phyloP scores from a whole-genome alignment of 1,140 invertebrate genomes.

The Ephestia elutella region DNA sequence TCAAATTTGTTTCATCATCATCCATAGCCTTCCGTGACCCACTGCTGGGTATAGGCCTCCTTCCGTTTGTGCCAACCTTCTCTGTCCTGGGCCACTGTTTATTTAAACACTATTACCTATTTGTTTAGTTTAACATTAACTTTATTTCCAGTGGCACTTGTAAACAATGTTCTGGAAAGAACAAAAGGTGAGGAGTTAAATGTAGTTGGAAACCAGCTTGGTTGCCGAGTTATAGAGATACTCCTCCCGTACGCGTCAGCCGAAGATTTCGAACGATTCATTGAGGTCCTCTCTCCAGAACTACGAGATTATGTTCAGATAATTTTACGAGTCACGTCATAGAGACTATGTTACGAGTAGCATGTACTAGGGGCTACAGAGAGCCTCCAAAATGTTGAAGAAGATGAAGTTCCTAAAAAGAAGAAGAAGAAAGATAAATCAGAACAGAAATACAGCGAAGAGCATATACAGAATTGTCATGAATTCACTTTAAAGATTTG shows the following conservation, averaged over 20 bases:
- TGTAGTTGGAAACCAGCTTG: conserved; percentile 86
- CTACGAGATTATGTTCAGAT: conserved; percentile 83
- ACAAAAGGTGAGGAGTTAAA: conserved; percentile 82
- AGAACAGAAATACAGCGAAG: conserved; percentile 54
- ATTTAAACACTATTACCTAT: no score
- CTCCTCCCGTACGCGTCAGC: conserved; percentile 80
- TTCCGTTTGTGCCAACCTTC: no score
- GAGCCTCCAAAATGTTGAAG: conserved; percentile 42
- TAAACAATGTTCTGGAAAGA: conserved; percentile 85
- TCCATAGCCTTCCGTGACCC: no score
- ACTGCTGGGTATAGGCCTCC: no score
- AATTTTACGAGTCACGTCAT: conserved; percentile 88
- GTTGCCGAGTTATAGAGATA: conserved; percentile 84
- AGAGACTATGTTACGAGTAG: conserved; percentile 81
- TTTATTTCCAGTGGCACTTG: conserved; percentile 77
- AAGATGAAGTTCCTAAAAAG: conserved; percentile 45
- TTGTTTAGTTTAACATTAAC: not conserved
- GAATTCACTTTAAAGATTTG: conserved; percentile 80
- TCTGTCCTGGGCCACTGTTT: no score
- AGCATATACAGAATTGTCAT: conserved; percentile 75
- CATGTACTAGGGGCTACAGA: conserved; percentile 76
- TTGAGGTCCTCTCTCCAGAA: conserved; percentile 77
- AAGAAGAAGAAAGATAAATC: conserved; percentile 53
- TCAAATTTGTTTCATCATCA: no score
- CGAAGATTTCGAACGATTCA: conserved; percentile 77